These are phyloP conservation scores for Tokudaia tokunoshimensis DNA, from an alignment of 2,797 vertebrate species.

Conservation along the genomic window DNA sequence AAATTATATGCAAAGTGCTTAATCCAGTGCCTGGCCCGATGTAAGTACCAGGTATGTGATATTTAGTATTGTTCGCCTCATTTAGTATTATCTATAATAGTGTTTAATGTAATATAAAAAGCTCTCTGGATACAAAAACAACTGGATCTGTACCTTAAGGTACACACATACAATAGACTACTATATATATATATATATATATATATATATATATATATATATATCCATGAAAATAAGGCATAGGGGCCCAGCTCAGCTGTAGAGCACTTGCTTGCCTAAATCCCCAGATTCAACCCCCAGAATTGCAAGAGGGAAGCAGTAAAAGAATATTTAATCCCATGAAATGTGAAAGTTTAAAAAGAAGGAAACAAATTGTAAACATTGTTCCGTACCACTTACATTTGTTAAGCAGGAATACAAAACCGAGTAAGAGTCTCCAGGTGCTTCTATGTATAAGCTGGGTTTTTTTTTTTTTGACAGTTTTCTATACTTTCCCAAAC, in stretches of 20 bases:
- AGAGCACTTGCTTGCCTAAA: background rate
- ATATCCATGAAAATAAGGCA: background rate
- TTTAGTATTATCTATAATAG: background rate
- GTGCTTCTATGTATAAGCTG: background rate
- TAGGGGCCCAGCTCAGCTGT: background rate
- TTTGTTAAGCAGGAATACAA: background rate
- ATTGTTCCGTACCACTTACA: background rate
- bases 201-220: background rate
- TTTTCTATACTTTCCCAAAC: background rate
- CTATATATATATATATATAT: background rate
- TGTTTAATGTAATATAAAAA: background rate
- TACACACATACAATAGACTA: background rate
- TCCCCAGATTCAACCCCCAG: background rate
- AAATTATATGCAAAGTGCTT: background rate
- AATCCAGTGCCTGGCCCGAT: background rate
- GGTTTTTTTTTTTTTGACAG: background rate
- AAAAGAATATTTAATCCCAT: constrained; percentile 22
- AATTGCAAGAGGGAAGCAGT: background rate
- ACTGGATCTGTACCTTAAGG: background rate
- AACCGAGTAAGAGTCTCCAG: background rate
- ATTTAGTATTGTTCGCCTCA: background rate
- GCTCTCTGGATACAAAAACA: background rate
- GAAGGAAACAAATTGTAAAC: background rate
- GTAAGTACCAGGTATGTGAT: background rate
- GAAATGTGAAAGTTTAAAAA: background rate